Evolutionary conservation across 2,113 vertebrate genomes (phyloP).

Genomic region (Osmerus eperlanus): DNA sequence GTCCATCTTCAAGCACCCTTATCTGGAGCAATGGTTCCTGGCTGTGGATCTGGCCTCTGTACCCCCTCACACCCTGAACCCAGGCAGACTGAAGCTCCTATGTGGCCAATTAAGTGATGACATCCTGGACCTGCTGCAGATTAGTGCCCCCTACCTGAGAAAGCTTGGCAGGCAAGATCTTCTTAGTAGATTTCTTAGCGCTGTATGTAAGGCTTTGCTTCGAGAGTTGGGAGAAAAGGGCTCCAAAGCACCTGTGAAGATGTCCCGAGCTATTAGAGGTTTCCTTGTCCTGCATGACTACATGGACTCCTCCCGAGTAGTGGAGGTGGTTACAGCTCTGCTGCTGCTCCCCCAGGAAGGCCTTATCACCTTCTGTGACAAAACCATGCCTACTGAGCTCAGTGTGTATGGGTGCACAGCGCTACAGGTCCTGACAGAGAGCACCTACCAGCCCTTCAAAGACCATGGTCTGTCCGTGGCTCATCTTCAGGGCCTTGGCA

Average conservation of each 20-base stretch:
- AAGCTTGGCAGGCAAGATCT: slow-evolving; percentile 55
- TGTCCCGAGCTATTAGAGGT: slow-evolving; percentile 71
- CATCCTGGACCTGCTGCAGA: slow-evolving; percentile 73
- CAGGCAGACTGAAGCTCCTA: slow-evolving; percentile 74
- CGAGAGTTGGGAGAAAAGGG: slow-evolving; percentile 65
- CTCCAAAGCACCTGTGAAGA: slow-evolving; percentile 14
- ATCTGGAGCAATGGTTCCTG: slow-evolving; percentile 86
- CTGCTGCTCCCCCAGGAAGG: slow-evolving; percentile 75
- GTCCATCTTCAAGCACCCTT: slow-evolving; percentile 82
- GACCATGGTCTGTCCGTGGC: slow-evolving; percentile 67
- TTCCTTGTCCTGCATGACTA: slow-evolving; percentile 75
- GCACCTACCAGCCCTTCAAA: slow-evolving; percentile 38
- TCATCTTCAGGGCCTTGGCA: slow-evolving; percentile 75
- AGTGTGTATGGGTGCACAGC: slow-evolving; percentile 76
- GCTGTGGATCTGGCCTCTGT: slow-evolving; percentile 75
- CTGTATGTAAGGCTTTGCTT: slow-evolving; percentile 69
- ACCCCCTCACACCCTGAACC: slow-evolving; percentile 78
- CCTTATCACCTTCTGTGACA: slow-evolving; percentile 52
- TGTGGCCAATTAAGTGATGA: slow-evolving; percentile 69
- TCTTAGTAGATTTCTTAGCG: slow-evolving; percentile 66
- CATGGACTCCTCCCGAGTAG: slow-evolving; percentile 71
- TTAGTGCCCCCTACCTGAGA: slow-evolving; percentile 58
- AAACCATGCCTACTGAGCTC: slow-evolving; percentile 49
- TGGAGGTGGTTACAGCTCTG: slow-evolving; percentile 74
- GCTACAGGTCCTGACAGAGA: slow-evolving; percentile 76